Evolutionary conservation across 2,888 invertebrate genomes (phyloP), one percentile per base, ranked within the genome.

Genomic region (Sarcophaga subvicina): DNA sequence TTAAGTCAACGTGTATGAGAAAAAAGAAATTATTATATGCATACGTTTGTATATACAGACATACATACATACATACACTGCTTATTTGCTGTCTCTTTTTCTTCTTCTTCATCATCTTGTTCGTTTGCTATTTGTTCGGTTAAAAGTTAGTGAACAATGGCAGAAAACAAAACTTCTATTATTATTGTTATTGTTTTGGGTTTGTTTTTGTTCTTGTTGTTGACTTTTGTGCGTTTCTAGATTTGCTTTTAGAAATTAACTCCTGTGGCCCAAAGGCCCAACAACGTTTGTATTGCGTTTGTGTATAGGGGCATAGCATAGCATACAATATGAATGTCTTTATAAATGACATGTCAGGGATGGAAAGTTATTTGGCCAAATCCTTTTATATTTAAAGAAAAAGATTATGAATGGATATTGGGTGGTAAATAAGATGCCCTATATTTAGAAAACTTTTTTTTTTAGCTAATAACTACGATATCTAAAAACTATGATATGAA

Each of bases 231-330:
- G 66, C 63, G 71, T 83, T 80, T 71, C 45, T 66, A 62, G n/a
- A 85, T 75, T 82, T 85, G 70, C 62, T 76, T 85, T 62, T 82
- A 37, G 60, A 79, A 82, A 79, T 82, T 79, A 85, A 62, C 82
- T 82, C 70, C 62, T 76, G 62, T 76, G 76, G 63, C 82, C 80
- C 17, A 37, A 82, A 73, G 78, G 78, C 54, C 17, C 54, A 54
- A 70, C 62, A 67, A 66, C 70, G 22, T 79, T 79, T 49, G 59
- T 20, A 71, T 72, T 70, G 63, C 64, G 59, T 12, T 66, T 17
- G 27, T 76, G 67, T 37, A 62, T 22, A 66, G 67, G 54, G 47
- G 12, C 49, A 69, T 45, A 22, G 64, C 71, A 81, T 81, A 37
- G 37, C 37, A 37, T 80, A 45, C 22, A 80, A 66, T 47, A 67